Percentiles rank a stretch among this genome's conserved stretches.
Conservation (phyloP, 2,113 vertebrate genomes). For the Pongo pygmaeus region DNA sequence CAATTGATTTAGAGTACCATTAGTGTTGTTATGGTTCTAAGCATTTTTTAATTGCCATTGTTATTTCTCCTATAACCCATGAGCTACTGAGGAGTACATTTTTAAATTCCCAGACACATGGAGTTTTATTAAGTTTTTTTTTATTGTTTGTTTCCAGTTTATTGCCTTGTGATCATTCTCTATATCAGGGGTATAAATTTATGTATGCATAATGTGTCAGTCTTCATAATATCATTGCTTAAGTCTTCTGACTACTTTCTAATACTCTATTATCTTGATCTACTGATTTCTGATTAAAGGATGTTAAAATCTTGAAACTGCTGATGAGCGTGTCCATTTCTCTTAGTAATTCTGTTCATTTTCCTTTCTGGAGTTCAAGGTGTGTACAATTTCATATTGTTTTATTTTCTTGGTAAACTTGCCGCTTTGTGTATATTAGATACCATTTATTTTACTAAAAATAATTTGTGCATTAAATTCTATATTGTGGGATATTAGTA, state of each 20-base stretch:
- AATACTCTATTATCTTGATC: neutral
- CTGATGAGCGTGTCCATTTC: neutral
- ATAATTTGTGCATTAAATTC: neutral
- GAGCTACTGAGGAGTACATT: neutral
- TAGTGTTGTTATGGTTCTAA: constrained; percentile 1
- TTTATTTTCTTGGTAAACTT: neutral
- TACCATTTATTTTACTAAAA: neutral
- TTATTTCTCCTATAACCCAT: neutral
- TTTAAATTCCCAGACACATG: neutral
- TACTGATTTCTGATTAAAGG: neutral
- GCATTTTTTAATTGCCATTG: neutral
- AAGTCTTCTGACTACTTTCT: neutral
- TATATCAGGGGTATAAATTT: neutral
- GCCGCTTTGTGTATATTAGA: neutral
- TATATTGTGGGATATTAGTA: neutral
- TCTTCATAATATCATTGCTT: neutral
- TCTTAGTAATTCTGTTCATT: neutral
- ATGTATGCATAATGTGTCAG: too few relatives aligned
- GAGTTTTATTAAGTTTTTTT: neutral
- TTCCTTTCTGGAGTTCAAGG: neutral
- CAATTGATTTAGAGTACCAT: constrained; percentile 33
- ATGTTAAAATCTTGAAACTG: neutral
- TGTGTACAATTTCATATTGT: neutral
- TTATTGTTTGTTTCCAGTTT: neutral
- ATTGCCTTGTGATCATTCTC: neutral